phyloP scores from a whole-genome alignment of 2,797 vertebrate genomes.

The Tinamus major region DNA sequence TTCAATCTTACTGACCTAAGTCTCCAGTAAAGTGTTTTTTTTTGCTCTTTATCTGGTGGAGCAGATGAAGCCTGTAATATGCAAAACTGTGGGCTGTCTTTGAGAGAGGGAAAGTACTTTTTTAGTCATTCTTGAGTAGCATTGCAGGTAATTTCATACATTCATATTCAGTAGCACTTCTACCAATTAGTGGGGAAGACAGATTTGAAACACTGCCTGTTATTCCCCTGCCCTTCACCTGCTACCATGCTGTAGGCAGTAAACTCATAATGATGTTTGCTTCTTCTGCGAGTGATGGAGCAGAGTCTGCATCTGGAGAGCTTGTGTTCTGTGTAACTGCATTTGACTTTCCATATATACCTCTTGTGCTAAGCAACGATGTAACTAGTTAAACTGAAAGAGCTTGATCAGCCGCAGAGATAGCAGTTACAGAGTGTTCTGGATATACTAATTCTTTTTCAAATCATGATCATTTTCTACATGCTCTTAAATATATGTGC shows the following conservation, averaged over 20 bases:
- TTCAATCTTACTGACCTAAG: background rate
- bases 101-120: background rate
- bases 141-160: background rate
- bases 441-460: background rate
- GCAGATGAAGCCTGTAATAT: background rate
- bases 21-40: background rate
- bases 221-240: background rate
- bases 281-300: background rate
- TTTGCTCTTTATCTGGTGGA: background rate
- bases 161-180: background rate
- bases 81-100: background rate
- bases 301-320: background rate
- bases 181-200: background rate
- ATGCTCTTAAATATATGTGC: background rate
- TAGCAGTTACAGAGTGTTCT: background rate
- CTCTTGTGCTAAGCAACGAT: background rate
- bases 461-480: background rate
- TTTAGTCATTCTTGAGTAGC: background rate
- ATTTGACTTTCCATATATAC: background rate
- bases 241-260: background rate
- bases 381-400: background rate
- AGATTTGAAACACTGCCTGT: background rate
- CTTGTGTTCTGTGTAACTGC: background rate
- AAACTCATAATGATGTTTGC: background rate
- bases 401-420: background rate